Conservation (phyloP, 2,113 vertebrate genomes). For the Panurus biarmicus region DNA sequence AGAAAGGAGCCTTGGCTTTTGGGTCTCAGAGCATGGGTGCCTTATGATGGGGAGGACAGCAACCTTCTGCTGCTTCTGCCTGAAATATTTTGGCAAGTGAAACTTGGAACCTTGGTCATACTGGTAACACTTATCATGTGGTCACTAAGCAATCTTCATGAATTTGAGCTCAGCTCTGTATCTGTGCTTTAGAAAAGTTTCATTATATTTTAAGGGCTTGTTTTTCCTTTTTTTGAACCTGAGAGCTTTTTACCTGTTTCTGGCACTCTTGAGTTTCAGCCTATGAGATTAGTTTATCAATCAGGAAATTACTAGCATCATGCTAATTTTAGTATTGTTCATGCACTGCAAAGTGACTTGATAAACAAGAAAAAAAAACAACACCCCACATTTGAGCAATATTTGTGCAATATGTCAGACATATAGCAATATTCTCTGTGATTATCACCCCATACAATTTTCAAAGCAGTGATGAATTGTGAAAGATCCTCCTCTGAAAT, state of each 20-base stretch:
- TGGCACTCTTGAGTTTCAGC: background rate
- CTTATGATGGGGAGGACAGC: rapidly evolving
- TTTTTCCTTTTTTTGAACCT: background rate
- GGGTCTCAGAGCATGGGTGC: background rate
- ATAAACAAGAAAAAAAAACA: slow-evolving; percentile 4
- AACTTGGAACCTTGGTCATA: background rate
- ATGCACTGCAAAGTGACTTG: slow-evolving; percentile 1
- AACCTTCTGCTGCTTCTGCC: background rate
- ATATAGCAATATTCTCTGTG: slow-evolving; percentile 50
- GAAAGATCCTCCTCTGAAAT: slow-evolving; percentile 43
- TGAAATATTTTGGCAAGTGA: background rate
- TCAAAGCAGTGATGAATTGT: slow-evolving; percentile 54
- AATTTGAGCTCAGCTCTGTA: background rate
- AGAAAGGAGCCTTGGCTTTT: background rate
- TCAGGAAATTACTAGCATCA: slow-evolving; percentile 31
- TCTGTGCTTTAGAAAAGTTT: background rate
- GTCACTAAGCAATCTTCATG: background rate
- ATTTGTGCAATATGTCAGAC: slow-evolving; percentile 61
- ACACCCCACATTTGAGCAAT: slow-evolving; percentile 22
- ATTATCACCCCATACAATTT: slow-evolving; percentile 59
- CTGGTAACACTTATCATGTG: background rate
- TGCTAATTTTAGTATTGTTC: slow-evolving; percentile 51
- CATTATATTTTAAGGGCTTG: background rate
- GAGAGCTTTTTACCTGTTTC: background rate
- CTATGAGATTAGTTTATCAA: background rate